These are phyloP conservation scores for Drosophila antonietae DNA, from an alignment of 2,888 invertebrate species.

Conservation along the genomic window DNA sequence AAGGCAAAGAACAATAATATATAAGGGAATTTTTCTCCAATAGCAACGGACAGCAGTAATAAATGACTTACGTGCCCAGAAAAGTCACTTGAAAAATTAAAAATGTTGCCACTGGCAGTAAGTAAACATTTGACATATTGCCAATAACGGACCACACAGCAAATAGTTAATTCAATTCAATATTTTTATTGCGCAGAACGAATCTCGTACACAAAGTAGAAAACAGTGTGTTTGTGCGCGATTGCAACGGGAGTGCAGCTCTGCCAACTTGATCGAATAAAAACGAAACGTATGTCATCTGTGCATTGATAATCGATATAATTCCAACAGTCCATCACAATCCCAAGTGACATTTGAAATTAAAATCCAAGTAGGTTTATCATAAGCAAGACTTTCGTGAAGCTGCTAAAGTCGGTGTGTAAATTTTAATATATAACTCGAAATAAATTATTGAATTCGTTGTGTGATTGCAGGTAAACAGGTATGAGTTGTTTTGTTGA, in stretches of 20 bases:
- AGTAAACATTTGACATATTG: slow-evolving; percentile 82
- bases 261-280: slow-evolving; percentile 34
- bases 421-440: background rate
- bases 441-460: background rate
- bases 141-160: slow-evolving; percentile 7
- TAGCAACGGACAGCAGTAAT: background rate
- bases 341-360: slow-evolving; percentile 31
- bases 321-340: background rate
- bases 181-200: slow-evolving; percentile 15
- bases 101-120: slow-evolving; percentile 83
- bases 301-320: background rate
- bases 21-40: background rate
- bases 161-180: slow-evolving; percentile 7
- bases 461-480: slow-evolving; percentile 7
- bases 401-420: slow-evolving; percentile 20
- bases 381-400: slow-evolving; percentile 1
- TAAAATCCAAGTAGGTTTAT: slow-evolving; percentile 1
- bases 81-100: slow-evolving; percentile 84
- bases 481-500: slow-evolving; percentile 82
- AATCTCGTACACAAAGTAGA: slow-evolving; percentile 17
- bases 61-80: slow-evolving; percentile 82
- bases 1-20: slow-evolving; percentile 4
- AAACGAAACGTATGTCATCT: background rate
- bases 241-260: slow-evolving; percentile 26
- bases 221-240: slow-evolving; percentile 32